These are phyloP conservation scores for Lepisosteus osseus DNA, from an alignment of 2,113 vertebrate genomes.

Conservation along the genomic window DNA sequence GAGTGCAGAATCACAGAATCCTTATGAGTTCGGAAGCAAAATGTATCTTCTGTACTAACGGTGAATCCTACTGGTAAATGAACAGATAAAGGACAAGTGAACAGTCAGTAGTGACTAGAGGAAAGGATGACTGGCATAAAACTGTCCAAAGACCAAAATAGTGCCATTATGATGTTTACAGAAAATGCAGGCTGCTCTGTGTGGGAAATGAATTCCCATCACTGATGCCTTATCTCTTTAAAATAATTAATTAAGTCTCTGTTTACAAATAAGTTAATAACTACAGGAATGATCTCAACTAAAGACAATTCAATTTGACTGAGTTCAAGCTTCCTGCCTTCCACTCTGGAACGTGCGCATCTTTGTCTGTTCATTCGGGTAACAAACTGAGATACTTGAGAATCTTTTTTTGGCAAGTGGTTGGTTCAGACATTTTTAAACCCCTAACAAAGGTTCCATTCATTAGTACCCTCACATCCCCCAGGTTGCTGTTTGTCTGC, in stretches of 20 bases:
- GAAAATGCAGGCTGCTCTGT: slow-evolving; percentile 32
- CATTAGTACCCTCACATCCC: slow-evolving; percentile 50
- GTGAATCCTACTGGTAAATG: too few species aligned
- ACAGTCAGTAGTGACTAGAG: too few species aligned
- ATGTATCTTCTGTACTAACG: too few species aligned
- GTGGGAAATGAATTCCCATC: slow-evolving; percentile 53
- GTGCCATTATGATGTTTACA: too few species aligned
- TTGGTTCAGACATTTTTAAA: slow-evolving; percentile 34
- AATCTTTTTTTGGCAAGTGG: slow-evolving; percentile 42
- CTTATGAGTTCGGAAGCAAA: too few species aligned
- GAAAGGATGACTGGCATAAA: too few species aligned
- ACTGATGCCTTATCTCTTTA: slow-evolving; percentile 35
- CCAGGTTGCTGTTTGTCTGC: slow-evolving; percentile 47
- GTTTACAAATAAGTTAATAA: slow-evolving; percentile 25
- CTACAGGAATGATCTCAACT: slow-evolving; percentile 21
- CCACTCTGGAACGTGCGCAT: neutral
- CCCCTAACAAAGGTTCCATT: slow-evolving; percentile 60
- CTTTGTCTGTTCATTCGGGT: slow-evolving; percentile 12
- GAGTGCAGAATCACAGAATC: too few species aligned
- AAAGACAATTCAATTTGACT: slow-evolving; percentile 15
- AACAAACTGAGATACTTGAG: slow-evolving; percentile 56
- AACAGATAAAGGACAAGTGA: too few species aligned
- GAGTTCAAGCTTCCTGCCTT: neutral
- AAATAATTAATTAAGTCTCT: slow-evolving; percentile 31
- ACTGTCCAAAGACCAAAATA: too few species aligned